Evolutionary conservation across 2,888 invertebrate genomes (phyloP).

Genomic region (Caradrina kadenii): DNA sequence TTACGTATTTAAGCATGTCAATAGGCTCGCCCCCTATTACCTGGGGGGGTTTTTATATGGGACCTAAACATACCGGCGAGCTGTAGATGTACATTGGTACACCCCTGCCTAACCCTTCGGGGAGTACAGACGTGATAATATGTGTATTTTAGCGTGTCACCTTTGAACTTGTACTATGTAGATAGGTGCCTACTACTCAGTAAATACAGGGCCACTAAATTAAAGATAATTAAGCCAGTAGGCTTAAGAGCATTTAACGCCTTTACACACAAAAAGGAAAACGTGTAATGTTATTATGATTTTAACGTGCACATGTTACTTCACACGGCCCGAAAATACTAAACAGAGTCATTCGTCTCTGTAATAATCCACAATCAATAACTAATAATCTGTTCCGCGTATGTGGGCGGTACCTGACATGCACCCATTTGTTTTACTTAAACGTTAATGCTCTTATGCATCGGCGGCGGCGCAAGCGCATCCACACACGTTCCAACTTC

Average conservation of each 20-base stretch:
- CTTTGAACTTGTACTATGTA: background rate
- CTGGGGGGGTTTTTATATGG: no score
- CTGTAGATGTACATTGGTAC: no score
- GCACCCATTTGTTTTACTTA: slow-evolving; percentile 85
- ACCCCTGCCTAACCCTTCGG: no score
- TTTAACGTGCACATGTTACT: slow-evolving; percentile 52
- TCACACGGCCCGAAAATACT: slow-evolving; percentile 62
- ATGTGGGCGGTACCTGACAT: slow-evolving; percentile 77
- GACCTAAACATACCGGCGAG: no score
- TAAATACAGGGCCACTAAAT: slow-evolving; percentile 7
- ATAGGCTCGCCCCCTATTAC: no score
- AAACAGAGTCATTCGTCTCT: slow-evolving; percentile 65
- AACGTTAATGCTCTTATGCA: slow-evolving; percentile 79
- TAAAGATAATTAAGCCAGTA: slow-evolving; percentile 27
- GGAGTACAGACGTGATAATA: no score
- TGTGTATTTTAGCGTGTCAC: background rate
- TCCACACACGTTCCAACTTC: slow-evolving; percentile 55
- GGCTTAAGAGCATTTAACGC: slow-evolving; percentile 30
- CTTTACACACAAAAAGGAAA: slow-evolving; percentile 25
- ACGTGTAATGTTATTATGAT: slow-evolving; percentile 40
- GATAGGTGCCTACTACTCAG: background rate
- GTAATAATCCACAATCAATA: slow-evolving; percentile 79
- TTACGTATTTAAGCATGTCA: no score
- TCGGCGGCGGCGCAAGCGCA: slow-evolving; percentile 67
- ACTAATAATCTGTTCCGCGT: slow-evolving; percentile 76